A percentile compares a stretch with the other conserved stretches of the same genome.
These are phyloP conservation scores for Hypomecis atomaria DNA, from an alignment of 2,888 invertebrate species.

Conservation along the genomic window DNA sequence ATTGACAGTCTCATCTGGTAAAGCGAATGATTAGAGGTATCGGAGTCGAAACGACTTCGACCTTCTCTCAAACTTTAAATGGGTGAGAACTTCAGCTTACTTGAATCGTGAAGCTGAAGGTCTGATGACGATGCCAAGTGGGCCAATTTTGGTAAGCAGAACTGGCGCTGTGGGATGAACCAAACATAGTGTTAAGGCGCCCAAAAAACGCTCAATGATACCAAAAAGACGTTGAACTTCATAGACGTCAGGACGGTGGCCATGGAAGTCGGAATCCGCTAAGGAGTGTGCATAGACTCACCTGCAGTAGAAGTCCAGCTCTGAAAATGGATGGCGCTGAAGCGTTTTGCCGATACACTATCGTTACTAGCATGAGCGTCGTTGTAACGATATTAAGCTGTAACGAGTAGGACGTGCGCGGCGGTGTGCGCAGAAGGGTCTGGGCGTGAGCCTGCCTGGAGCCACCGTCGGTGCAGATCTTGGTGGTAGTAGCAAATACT, in stretches of 20 bases:
- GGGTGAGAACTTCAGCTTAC: slow-evolving; percentile 88
- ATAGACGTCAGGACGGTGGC: slow-evolving; percentile 81
- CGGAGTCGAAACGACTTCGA: slow-evolving; percentile 88
- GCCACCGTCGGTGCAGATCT: slow-evolving; percentile 85
- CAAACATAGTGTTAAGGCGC: slow-evolving; percentile 89
- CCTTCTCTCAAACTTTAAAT: slow-evolving; percentile 92
- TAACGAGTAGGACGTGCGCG: slow-evolving; percentile 85
- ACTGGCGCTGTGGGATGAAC: slow-evolving; percentile 92
- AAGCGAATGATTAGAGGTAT: slow-evolving; percentile 91
- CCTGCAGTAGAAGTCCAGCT: slow-evolving; percentile 86
- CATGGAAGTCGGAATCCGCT: slow-evolving; percentile 90
- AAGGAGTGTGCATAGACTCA: slow-evolving; percentile 85
- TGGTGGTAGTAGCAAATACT: slow-evolving; percentile 90
- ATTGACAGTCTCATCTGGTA: slow-evolving; percentile 86
- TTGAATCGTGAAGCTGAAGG: slow-evolving; percentile 81
- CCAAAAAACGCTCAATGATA: slow-evolving; percentile 81
- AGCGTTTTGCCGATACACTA: slow-evolving; percentile 81
- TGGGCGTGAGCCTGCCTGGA: slow-evolving; percentile 79
- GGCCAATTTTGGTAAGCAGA: slow-evolving; percentile 91
- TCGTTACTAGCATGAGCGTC: slow-evolving; percentile 68
- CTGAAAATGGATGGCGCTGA: slow-evolving; percentile 88
- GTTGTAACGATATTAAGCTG: slow-evolving; percentile 66
- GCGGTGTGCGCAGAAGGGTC: slow-evolving; percentile 85
- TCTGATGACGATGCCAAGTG: slow-evolving; percentile 86
- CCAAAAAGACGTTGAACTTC: slow-evolving; percentile 67